These are phyloP conservation scores for Lycia hirtaria DNA, from an alignment of 2,888 invertebrate species.

Conservation along the genomic window DNA sequence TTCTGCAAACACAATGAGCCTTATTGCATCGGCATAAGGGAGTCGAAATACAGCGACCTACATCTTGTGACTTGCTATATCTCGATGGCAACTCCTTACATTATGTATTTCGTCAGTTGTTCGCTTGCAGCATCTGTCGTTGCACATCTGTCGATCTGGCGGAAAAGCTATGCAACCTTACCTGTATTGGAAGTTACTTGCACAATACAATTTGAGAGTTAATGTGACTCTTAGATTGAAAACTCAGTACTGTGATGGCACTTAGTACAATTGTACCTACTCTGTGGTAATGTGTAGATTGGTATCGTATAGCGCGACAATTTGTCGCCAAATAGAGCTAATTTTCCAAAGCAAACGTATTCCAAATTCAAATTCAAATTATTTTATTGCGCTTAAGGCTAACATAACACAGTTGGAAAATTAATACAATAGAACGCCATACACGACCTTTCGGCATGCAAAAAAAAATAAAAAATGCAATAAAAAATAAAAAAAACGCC, in stretches of 20 bases:
- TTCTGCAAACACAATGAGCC: neutral
- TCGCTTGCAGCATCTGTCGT: constrained; percentile 56
- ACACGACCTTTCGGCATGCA: too few relatives aligned
- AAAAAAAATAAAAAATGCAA: too few relatives aligned
- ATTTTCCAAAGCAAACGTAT: too few relatives aligned
- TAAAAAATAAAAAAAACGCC: too few relatives aligned
- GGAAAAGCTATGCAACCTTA: constrained; percentile 39
- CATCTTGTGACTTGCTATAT: constrained; percentile 15
- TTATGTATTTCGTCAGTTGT: constrained; percentile 42
- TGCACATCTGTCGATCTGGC: constrained; percentile 53
- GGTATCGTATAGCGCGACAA: too few relatives aligned
- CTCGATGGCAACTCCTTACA: constrained; percentile 25
- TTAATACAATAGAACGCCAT: too few relatives aligned
- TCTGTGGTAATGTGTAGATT: constrained; percentile 1
- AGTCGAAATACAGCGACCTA: neutral
- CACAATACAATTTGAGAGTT: constrained; percentile 20
- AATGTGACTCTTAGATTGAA: constrained; percentile 16
- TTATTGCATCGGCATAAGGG: constrained; percentile 16
- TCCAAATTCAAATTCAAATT: too few relatives aligned
- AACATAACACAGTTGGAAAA: too few relatives aligned
- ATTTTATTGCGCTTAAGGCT: too few relatives aligned
- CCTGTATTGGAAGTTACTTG: constrained; percentile 34
- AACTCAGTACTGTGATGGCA: too few relatives aligned
- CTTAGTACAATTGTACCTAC: neutral
- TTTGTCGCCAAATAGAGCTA: too few relatives aligned